Base-by-base conservation (phyloP, 2,888 invertebrate genomes). In the Salpingus planirostris region DNA sequence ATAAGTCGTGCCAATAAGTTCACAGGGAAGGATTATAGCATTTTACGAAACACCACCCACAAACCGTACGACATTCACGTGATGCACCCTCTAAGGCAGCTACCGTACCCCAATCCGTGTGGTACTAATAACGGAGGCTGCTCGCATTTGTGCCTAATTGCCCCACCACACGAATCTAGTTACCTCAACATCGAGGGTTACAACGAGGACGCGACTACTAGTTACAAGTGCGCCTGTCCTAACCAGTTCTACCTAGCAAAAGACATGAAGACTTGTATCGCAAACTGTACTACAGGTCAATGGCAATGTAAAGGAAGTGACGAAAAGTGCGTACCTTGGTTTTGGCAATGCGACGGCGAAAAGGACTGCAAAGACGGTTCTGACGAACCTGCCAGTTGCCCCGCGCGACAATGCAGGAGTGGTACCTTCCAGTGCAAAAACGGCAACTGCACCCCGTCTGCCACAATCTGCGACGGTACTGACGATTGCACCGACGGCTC, bases 371-470 rank as follows among this genome's bases (percentile, higher is more conserved):
- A 79, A 57, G 93, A 95, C 56, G 89, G 89, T 3, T 84, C 87
- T 0, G 95, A 96, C 57, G 96, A 96, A 59, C 82, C 85, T 0
- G 60, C 75, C 1, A 77, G 78, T 2, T 97, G 97, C 58, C 86
- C 91, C 2, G 69, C 77, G 7, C 69, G 93, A 6, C 81, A 83
- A 42, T 95, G 95, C 58, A 73, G 88, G 11, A 80, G 88, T 0
- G 92, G 93, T 7, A 84, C 88, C 21, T 96, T 91, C 81, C 95
- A 96, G 54, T 96, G 95, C 58, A 76, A 78, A 40, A 95, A 93
- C 59, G 82, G 81, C 14, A 91, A 89, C 62, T 96, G 95, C 57
- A 91, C 91, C 1, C 87, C 90, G 0, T 85, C 89, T 3, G 87
- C 91, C 2, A 87, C 88, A 1, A 87, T 95, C 45, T 96, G 95